These are phyloP conservation scores for Graptemys geographica DNA, from an alignment of 2,797 vertebrate species.

Conservation along the genomic window DNA sequence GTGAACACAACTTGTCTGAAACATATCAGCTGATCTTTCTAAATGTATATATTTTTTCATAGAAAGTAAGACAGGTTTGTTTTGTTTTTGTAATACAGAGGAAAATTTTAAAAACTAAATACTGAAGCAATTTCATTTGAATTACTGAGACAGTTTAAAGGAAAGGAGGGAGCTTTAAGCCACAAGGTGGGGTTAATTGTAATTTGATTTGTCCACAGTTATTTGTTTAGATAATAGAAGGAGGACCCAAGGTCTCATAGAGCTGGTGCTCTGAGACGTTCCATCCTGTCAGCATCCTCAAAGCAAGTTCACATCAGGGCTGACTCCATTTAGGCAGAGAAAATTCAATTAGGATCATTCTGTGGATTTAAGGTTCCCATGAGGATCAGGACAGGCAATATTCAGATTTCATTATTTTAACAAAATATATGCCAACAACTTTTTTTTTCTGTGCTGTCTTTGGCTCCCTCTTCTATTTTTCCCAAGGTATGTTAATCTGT, in stretches of 20 bases:
- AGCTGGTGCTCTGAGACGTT: slow-evolving; percentile 86
- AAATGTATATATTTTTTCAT: slow-evolving; percentile 19
- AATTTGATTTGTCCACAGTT: slow-evolving; percentile 91
- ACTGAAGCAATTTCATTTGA: slow-evolving; percentile 65
- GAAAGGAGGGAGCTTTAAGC: slow-evolving; percentile 84
- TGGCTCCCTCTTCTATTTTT: slow-evolving; percentile 54
- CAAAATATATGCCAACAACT: slow-evolving; percentile 82
- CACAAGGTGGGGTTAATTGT: slow-evolving; percentile 84
- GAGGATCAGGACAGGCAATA: slow-evolving; percentile 83
- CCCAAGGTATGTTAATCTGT: neutral
- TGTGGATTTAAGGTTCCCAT: slow-evolving; percentile 86
- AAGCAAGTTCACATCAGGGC: slow-evolving; percentile 92
- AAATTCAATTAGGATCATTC: slow-evolving; percentile 95
- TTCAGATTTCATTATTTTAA: slow-evolving; percentile 90
- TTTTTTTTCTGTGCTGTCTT: slow-evolving; percentile 3
- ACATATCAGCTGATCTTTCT: neutral
- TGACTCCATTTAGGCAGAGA: slow-evolving; percentile 93
- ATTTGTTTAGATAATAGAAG: slow-evolving; percentile 93
- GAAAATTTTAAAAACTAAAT: slow-evolving; percentile 51
- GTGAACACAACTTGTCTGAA: neutral
- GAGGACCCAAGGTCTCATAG: slow-evolving; percentile 86
- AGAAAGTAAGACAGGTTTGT: slow-evolving; percentile 12
- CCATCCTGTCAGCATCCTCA: slow-evolving; percentile 89
- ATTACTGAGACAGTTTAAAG: slow-evolving; percentile 78
- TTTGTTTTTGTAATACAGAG: slow-evolving; percentile 25